Evolutionary conservation across 2,888 invertebrate genomes (phyloP).

Genomic region (Neuroscelio doddi): DNA sequence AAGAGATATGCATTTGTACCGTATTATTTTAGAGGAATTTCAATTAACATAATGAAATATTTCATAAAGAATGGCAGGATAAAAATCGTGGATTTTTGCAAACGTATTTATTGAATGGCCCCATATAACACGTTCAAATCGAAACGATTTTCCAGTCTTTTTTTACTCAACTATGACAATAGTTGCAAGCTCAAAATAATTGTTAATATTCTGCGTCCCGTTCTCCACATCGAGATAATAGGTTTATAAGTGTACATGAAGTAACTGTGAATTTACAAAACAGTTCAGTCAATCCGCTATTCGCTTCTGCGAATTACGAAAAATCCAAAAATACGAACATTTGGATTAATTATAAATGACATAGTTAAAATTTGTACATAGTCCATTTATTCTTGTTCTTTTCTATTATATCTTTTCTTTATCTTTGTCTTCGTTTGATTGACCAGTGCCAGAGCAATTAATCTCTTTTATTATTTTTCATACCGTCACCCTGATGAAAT

Average conservation of each 20-base stretch:
- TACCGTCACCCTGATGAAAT: background rate
- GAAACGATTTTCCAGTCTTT: background rate
- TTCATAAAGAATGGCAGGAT: too few species aligned
- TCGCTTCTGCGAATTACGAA: conserved; percentile 10
- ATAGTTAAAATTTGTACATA: conserved; percentile 60
- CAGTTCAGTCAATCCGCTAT: conserved; percentile 23
- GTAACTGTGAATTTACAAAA: conserved; percentile 10
- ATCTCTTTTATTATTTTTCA: background rate
- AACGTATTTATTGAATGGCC: too few species aligned
- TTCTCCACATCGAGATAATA: conserved; percentile 21
- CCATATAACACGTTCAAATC: too few species aligned
- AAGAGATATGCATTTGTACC: too few species aligned
- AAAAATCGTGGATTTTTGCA: too few species aligned
- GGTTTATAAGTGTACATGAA: conserved; percentile 9
- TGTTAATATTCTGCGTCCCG: conserved; percentile 17
- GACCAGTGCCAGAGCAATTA: conserved; percentile 30
- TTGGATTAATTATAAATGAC: conserved; percentile 27
- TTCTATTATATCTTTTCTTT: conserved; percentile 24
- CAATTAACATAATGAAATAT: too few species aligned
- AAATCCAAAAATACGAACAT: conserved; percentile 15
- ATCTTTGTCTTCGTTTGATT: conserved; percentile 23
- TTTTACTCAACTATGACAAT: background rate
- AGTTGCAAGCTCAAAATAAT: conserved; percentile 7
- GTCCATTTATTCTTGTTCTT: conserved; percentile 43
- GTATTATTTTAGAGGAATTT: conserved; percentile 9